Base-by-base conservation (phyloP, 2,888 invertebrate species). In the Ligdia adustata region DNA sequence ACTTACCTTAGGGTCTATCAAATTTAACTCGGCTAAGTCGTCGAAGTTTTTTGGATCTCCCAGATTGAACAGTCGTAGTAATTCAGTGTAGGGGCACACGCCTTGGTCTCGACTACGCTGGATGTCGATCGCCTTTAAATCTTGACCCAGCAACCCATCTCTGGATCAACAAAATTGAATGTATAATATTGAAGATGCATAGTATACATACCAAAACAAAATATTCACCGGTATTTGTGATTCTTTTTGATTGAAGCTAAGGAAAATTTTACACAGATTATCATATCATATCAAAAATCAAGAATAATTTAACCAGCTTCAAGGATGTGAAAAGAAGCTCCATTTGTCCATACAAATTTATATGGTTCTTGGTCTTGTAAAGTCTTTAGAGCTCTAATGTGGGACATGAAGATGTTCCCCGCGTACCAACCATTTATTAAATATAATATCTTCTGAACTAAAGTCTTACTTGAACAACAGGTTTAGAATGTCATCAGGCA, bases 41-140 rank as follows among this genome's bases (percentile, higher is more conserved):
- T 31, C 1, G 16, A 64, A 67, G 7, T 20, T 44, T 9, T 32
- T 47, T 0, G 60, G 53, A 2, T 47, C 44, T 0, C 46, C 9
- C 7, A 67, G 31, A 1, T 52, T 52, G 13, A 52, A 62, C 4
- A 15, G 35, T 3, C 14, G 41, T 0, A 60, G 50, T 2, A 46
- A 37, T 0, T 43, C 9, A 4, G 14, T 39, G 45, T 64, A 67
- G 0, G 41, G 43, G 0, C 51, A 52, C 0, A 62, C 4, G 1
- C 67, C 63, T 15, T 64, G 64, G 11, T 69, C 69, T 0, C 69
- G 60, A 0, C 37, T 26, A 3, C 69, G 58, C 9, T 63, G 58
- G 4, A 66, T 57, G 18, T 69, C 69, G 4, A 51, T 37, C 3
- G 66, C 42, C 3, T 50, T 53, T 31, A 69, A 47, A 40, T 69